Percentiles rank a stretch among this genome's conserved stretches.
Evolutionary conservation across 2,797 vertebrate genomes (phyloP).

Genomic region (Thalassophryne amazonica): DNA sequence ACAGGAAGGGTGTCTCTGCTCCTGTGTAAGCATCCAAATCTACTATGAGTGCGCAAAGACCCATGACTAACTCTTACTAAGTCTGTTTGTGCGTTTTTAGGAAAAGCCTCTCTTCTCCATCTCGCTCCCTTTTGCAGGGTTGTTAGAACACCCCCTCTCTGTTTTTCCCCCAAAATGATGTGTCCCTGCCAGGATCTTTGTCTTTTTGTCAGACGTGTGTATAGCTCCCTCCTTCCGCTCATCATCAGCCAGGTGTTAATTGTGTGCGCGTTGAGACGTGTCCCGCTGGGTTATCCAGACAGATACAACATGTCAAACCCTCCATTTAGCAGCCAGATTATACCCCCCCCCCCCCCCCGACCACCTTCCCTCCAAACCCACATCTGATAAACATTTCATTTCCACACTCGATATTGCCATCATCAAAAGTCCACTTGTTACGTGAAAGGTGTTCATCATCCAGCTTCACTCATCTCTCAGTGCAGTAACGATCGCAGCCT

Average conservation of each 20-base stretch:
- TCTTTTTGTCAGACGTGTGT: slow-evolving; percentile 14
- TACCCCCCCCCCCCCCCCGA: slow-evolving; percentile 68
- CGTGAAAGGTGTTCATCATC: slow-evolving; percentile 79
- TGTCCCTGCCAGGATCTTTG: slow-evolving; percentile 23
- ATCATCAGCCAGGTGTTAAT: slow-evolving; percentile 11
- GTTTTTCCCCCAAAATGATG: slow-evolving; percentile 7
- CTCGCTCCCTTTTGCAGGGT: slow-evolving; percentile 31
- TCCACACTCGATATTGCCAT: slow-evolving; percentile 80
- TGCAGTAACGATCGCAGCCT: slow-evolving; percentile 38
- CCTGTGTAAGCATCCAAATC: slow-evolving; percentile 78
- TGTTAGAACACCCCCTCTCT: slow-evolving; percentile 52
- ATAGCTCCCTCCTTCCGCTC: slow-evolving; percentile 12
- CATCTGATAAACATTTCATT: slow-evolving; percentile 84
- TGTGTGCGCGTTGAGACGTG: slow-evolving; percentile 1
- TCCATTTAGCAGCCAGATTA: slow-evolving; percentile 82
- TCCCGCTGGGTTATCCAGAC: slow-evolving; percentile 46
- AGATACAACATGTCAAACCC: slow-evolving; percentile 71
- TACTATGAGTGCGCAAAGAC: slow-evolving; percentile 79
- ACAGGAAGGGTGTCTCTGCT: slow-evolving; percentile 78
- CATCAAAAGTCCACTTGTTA: slow-evolving; percentile 83
- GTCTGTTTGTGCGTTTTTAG: slow-evolving; percentile 76
- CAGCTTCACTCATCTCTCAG: slow-evolving; percentile 63
- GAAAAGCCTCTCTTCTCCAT: slow-evolving; percentile 61
- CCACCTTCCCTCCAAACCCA: slow-evolving; percentile 80
- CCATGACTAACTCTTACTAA: slow-evolving; percentile 79